Conservation (phyloP, 2,888 invertebrate genomes). For the Oscheius sp. region DNA sequence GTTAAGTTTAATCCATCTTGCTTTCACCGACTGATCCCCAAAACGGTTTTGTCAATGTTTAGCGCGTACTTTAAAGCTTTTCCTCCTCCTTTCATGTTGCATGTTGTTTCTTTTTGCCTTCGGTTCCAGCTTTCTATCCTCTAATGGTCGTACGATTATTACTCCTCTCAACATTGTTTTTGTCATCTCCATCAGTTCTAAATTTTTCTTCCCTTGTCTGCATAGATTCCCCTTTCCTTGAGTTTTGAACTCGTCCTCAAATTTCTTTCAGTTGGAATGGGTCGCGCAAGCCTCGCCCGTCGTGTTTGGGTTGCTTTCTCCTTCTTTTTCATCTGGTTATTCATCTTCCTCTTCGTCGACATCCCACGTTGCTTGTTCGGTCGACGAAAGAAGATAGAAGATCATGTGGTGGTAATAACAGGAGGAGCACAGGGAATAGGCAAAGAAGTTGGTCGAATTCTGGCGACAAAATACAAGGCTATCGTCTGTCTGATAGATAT, state of each 20-base stretch:
- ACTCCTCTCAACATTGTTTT: no score
- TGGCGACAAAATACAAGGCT: constrained; percentile 33
- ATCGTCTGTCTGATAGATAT: constrained; percentile 43
- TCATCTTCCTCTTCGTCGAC: constrained; percentile 35
- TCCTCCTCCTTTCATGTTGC: no score
- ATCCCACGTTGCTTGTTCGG: constrained; percentile 35
- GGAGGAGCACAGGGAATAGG: constrained; percentile 49
- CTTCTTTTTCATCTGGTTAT: constrained; percentile 33
- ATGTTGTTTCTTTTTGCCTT: no score
- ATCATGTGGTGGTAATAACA: constrained; percentile 47
- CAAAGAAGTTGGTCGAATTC: constrained; percentile 33
- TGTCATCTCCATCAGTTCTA: neutral
- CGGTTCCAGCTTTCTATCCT: no score
- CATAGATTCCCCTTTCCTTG: neutral
- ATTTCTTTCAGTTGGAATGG: constrained; percentile 7
- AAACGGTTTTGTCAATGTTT: no score
- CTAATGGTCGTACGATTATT: no score
- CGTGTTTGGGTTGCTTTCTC: constrained; percentile 30
- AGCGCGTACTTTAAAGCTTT: no score
- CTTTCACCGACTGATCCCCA: no score
- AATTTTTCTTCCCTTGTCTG: neutral
- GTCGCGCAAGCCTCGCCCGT: constrained; percentile 13
- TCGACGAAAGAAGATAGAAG: constrained; percentile 34
- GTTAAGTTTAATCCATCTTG: no score
- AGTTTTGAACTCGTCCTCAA: neutral